Evolutionary conservation across 1,140 invertebrate genomes (phyloP), one percentile per base, ranked within the genome.

Genomic region (Nebria ingens): DNA sequence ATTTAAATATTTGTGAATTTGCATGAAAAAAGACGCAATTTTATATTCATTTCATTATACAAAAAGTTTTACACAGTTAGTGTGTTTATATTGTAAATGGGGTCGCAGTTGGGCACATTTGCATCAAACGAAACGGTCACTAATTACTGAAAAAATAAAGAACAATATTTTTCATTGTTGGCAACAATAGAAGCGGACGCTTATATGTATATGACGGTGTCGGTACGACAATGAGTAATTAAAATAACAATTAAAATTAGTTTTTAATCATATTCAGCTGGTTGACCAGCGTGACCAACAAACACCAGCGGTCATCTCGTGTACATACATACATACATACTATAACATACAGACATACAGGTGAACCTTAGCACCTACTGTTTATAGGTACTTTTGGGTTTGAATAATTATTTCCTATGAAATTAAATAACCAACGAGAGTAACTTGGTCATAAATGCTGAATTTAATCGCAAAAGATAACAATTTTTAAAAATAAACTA

Each of bases 241-340:
- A 54, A 54, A 54, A 54, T 54, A 54, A 54, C 34, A 54, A 54
- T 54, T 20, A 54, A 54, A 34, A 45, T 45, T 45, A 34, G 34
- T 54, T 54, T 54, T 54, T 54, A 54, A 54, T 54, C 19, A 17
- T 54, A 54, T 54, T 54, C 53, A 17, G 15, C 9, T n/a, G 17
- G 4, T 6, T 34, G 34, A 34, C 21, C 13, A 54, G 53, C 53
- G 53, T 54, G 34, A 54, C 53, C 23, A 34, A 15, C 17, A 40
- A 11, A 40, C n/a, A n/a, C n/a, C n/a, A 54, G 23, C 23, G 53
- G 34, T 34, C 53, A 54, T 15, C 53, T 54, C 21, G 23, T 53
- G 6, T 23, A 29, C 29, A 34, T 34, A 34, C n/a, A 34, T 34
- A 34, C 25, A 34, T 34, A 34, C 25, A 34, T 34, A 34, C 25